Evolutionary conservation across 1,140 invertebrate species (phyloP).

Genomic region (Hylaeus anthracinus): DNA sequence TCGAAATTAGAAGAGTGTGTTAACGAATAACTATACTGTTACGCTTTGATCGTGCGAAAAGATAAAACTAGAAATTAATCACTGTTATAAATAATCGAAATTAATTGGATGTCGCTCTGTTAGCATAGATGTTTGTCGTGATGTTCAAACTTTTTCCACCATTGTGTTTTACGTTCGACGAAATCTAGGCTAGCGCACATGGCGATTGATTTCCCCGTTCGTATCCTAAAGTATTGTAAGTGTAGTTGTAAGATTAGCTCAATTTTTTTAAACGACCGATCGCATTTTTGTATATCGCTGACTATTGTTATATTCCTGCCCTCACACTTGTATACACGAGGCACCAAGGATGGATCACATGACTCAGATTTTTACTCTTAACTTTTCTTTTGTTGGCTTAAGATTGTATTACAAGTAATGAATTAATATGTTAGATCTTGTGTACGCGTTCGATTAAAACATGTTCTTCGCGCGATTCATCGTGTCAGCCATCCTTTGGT

Average conservation of each 20-base stretch:
- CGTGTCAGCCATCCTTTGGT: constrained; percentile 50
- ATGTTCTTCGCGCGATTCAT: background rate
- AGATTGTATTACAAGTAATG: constrained; percentile 1
- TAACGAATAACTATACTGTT: constrained; percentile 18
- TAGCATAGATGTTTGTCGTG: constrained; percentile 34
- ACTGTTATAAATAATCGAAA: constrained; percentile 35
- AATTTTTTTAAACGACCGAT: constrained; percentile 74
- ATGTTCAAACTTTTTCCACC: constrained; percentile 30
- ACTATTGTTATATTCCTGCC: constrained; percentile 65
- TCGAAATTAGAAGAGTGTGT: constrained; percentile 13
- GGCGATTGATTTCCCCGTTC: constrained; percentile 52
- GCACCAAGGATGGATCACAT: constrained; percentile 36
- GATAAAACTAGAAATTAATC: constrained; percentile 31
- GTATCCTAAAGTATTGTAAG: constrained; percentile 57
- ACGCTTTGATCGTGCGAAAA: constrained; percentile 31
- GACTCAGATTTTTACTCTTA: constrained; percentile 13
- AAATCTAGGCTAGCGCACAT: constrained; percentile 27
- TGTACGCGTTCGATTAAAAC: background rate
- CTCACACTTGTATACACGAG: constrained; percentile 56
- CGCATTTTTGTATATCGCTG: constrained; percentile 73
- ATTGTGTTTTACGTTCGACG: constrained; percentile 36
- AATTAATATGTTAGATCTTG: constrained; percentile 3
- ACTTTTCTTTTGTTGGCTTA: background rate
- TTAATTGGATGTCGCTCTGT: constrained; percentile 24
- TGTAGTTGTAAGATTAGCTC: constrained; percentile 77